A percentile compares a stretch with the other conserved stretches of the same genome.
These are phyloP conservation scores for Goniozus legneri DNA, from an alignment of 1,140 invertebrate genomes.

Conservation along the genomic window DNA sequence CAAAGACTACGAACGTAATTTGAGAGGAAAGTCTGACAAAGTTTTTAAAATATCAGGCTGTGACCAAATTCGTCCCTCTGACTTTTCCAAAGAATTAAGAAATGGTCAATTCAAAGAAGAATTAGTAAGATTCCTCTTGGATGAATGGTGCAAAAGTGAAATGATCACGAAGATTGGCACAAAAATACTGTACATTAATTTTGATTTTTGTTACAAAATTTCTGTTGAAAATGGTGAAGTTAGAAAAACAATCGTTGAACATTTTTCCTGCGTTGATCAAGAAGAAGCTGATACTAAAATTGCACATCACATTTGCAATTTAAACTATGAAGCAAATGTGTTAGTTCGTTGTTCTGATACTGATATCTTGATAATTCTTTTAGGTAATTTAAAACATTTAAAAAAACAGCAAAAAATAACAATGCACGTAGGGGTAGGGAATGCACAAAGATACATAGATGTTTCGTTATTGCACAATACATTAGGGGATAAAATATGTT, in stretches of 20 bases:
- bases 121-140: slow-evolving; percentile 29
- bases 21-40: background rate
- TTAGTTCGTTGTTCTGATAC: slow-evolving; percentile 15
- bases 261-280: slow-evolving; percentile 14
- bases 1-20: slow-evolving; percentile 18
- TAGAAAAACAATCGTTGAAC: slow-evolving; percentile 4
- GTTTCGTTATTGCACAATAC: background rate
- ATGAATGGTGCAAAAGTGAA: slow-evolving; percentile 24
- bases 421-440: background rate
- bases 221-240: slow-evolving; percentile 8
- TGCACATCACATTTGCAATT: slow-evolving; percentile 12
- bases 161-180: slow-evolving; percentile 21
- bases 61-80: slow-evolving; percentile 12
- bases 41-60: slow-evolving; percentile 12
- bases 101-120: slow-evolving; percentile 31
- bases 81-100: slow-evolving; percentile 24
- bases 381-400: slow-evolving; percentile 14
- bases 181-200: slow-evolving; percentile 29
- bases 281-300: slow-evolving; percentile 23
- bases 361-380: slow-evolving; percentile 16
- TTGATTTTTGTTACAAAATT: slow-evolving; percentile 21
- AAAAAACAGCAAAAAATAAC: slow-evolving; percentile 14
- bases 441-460: background rate
- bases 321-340: slow-evolving; percentile 8
- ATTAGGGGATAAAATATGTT: slow-evolving; percentile 26